Percentiles rank a stretch among this genome's conserved stretches.
phyloP scores from a whole-genome alignment of 2,113 vertebrate genomes.

The Melospiza melodia region DNA sequence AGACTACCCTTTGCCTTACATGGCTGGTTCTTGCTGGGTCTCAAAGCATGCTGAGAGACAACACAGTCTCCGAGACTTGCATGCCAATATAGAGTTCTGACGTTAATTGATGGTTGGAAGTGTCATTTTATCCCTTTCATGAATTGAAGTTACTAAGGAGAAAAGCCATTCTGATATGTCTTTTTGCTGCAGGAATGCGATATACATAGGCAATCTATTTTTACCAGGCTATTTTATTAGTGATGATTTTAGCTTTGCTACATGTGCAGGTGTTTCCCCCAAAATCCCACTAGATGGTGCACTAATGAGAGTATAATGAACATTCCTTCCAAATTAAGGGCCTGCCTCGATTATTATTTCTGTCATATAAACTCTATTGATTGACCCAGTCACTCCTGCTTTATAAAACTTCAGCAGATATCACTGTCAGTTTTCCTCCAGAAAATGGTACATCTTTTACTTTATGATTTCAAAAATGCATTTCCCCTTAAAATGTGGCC shows the following conservation, averaged over 20 bases:
- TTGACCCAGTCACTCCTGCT: neutral
- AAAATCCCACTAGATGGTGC: neutral
- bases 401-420: neutral
- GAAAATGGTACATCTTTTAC: neutral
- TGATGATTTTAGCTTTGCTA: neutral
- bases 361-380: neutral
- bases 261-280: fast-evolving
- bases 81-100: neutral
- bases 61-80: fast-evolving
- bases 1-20: neutral
- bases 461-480: neutral
- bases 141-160: neutral
- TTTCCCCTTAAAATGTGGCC: neutral
- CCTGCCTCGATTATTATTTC: neutral
- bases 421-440: neutral
- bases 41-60: neutral
- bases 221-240: neutral
- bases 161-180: neutral
- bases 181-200: neutral
- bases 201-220: neutral
- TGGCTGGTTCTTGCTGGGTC: neutral
- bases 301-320: neutral
- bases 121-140: neutral
- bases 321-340: neutral
- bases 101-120: neutral